Evolutionary conservation across 35 echinoderm and acorn worm species (phyloP).

Genomic region (Apostichopus japonicus): DNA sequence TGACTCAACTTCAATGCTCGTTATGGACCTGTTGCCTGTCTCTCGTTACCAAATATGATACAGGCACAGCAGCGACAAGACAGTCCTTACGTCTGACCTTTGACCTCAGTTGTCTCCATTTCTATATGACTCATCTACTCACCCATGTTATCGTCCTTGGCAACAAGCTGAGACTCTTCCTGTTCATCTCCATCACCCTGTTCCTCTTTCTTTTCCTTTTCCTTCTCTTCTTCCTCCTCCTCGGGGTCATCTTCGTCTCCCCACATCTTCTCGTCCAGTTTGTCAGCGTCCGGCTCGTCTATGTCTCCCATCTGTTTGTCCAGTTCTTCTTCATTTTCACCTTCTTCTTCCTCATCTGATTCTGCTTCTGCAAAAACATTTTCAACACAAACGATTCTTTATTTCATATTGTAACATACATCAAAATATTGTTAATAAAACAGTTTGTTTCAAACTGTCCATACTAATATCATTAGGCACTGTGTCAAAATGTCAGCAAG

Average conservation of each 20-base stretch:
- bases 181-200: constrained; percentile 74
- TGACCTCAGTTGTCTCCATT: neutral
- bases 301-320: constrained; percentile 99
- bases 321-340: constrained; percentile 75
- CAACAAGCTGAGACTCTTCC: constrained; percentile 78
- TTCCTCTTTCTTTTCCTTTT: constrained; percentile 82
- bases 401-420: no score
- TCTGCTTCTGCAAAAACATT: constrained; percentile 58
- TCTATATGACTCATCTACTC: neutral
- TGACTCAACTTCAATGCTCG: no score
- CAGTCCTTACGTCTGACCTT: neutral
- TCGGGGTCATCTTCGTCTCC: constrained; percentile 91
- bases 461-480: no score
- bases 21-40: no score
- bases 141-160: constrained; percentile 82
- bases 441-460: no score
- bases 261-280: constrained; percentile 98
- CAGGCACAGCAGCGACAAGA: neutral
- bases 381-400: no score
- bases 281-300: constrained; percentile 81
- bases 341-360: constrained; percentile 80
- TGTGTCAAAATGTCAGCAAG: no score
- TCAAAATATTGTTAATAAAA: no score
- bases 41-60: neutral
- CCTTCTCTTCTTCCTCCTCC: constrained; percentile 69